Base-by-base conservation (phyloP, 1,140 invertebrate species). In the Schlechtendalia chinensis region DNA sequence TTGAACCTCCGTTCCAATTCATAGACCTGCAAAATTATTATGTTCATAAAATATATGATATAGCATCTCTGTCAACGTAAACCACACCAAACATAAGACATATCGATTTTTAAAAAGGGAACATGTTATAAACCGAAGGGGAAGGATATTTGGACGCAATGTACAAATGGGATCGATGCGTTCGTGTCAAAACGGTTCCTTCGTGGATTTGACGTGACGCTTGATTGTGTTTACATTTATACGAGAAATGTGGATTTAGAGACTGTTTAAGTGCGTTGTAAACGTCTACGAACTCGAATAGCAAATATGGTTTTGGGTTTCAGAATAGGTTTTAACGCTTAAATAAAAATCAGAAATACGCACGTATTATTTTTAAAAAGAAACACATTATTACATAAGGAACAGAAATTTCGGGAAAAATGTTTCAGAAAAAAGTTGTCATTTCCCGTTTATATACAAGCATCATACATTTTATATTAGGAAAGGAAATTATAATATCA, bases 1-100 rank as follows among this genome's bases (percentile, higher is more conserved):
- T 98, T 97, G 88, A 99, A 99, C 84, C 96, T 89, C 85, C 96
- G 91, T 87, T 99, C 97, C 85, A 99, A 87, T 88, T 99, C 97
- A 88, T 97, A 97, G 54, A 98, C 96, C 92, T 98, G 86, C 22
- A 86, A 47, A 80, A 81, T 69, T 54, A 45, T 71, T 27, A 82
- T 14, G 77, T 59, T 27, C 50, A 53, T 17, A 16, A 81, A 47
- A 67, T 81, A 50, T 39, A 11, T 8, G 8, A 19, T 67, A 32
- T 39, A 11, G n/a, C 11, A 0, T 67, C n/a, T 32, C 19, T 39
- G n/a, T 45, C 1, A 17, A 27, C 5, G 2, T 63, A 77, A 53
- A 39, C 5, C 5, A 50, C 10, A 24, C n/a, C 32, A 10, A n/a
- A 47, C n/a, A 54, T 17, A 17, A 39, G 2, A 58, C 32, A 8